phyloP scores from a whole-genome alignment of 2,888 invertebrate species.

The Ectemnius cavifrons region DNA sequence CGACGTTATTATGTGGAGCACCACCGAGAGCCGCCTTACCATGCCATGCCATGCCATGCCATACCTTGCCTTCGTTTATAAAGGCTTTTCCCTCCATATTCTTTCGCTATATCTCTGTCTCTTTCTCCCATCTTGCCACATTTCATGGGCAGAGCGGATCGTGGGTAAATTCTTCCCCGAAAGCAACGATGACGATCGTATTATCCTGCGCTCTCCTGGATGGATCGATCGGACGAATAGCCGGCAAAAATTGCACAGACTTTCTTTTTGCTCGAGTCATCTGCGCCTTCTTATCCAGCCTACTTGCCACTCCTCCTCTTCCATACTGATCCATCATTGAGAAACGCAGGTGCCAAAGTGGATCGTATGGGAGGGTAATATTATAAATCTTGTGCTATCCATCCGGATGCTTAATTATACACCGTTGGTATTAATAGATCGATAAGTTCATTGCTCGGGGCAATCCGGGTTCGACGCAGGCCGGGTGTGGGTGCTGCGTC shows the following conservation, averaged over 20 bases:
- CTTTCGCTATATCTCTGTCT: not conserved
- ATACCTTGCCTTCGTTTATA: conserved; percentile 23
- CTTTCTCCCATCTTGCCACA: not conserved
- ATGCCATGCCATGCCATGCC: no score
- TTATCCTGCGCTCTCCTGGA: conserved; percentile 33
- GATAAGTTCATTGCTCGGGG: no score
- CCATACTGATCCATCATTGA: conserved; percentile 8
- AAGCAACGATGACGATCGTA: conserved; percentile 54
- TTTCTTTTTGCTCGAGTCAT: conserved; percentile 23
- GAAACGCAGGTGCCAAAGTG: no score
- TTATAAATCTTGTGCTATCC: no score
- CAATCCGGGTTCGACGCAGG: conserved; percentile 20
- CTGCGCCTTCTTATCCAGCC: no score
- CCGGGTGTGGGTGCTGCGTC: conserved; percentile 36
- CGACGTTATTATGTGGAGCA: conserved; percentile 64
- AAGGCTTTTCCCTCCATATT: conserved; percentile 22
- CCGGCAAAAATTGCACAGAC: conserved; percentile 39
- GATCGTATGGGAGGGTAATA: no score
- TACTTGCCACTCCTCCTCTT: not conserved
- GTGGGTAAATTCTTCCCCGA: conserved; percentile 61
- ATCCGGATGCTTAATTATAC: no score
- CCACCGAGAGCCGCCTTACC: conserved; percentile 1
- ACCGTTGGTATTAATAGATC: no score
- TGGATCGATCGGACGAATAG: conserved; percentile 19
- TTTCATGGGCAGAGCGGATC: conserved; percentile 26